Percentiles rank a stretch among this genome's conserved stretches.
Conservation (phyloP, 2,113 vertebrate genomes). For the Lepisosteus osseus region DNA sequence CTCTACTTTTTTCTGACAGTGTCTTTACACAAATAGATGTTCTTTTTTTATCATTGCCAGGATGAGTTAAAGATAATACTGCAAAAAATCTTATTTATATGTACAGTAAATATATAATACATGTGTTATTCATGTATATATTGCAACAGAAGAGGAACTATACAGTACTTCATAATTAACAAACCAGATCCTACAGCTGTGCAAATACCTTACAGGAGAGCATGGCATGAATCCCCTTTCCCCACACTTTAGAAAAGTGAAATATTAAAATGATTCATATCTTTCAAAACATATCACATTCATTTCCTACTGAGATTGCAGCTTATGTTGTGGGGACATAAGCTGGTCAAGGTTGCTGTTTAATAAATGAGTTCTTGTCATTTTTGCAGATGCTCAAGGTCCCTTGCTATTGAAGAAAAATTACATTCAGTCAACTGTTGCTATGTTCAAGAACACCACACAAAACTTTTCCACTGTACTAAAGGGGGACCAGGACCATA, state of each 20-base stretch:
- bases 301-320: constrained; percentile 34
- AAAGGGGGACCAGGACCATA: constrained; percentile 29
- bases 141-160: too few relatives aligned
- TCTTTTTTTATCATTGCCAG: too few relatives aligned
- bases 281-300: constrained; percentile 30
- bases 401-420: constrained; percentile 31
- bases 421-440: constrained; percentile 15
- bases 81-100: too few relatives aligned
- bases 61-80: too few relatives aligned
- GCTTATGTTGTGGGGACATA: constrained; percentile 43
- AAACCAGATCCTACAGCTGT: too few relatives aligned
- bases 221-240: too few relatives aligned
- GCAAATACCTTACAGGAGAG: too few relatives aligned
- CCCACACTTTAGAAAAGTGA: not conserved
- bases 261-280: constrained; percentile 32
- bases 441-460: constrained; percentile 37
- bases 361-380: constrained; percentile 58
- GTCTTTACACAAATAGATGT: too few relatives aligned
- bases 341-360: constrained; percentile 53
- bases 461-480: constrained; percentile 33
- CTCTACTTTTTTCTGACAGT: too few relatives aligned
- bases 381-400: constrained; percentile 51
- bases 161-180: too few relatives aligned
- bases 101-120: too few relatives aligned
- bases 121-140: too few relatives aligned